These are phyloP conservation scores for Stenchaetothrips biformis DNA, from an alignment of 2,888 invertebrate genomes.

Conservation along the genomic window DNA sequence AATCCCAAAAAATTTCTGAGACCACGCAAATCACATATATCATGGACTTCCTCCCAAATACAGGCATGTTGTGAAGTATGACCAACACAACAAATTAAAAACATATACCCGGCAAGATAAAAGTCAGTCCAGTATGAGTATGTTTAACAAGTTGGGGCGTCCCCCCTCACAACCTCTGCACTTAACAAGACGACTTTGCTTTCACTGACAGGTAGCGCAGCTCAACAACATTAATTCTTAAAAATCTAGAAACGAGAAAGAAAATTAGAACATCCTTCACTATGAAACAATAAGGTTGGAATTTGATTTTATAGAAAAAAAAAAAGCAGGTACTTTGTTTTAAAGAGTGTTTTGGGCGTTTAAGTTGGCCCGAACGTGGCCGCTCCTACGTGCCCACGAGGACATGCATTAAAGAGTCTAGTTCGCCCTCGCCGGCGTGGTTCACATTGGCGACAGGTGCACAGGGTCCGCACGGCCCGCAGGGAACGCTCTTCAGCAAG, in stretches of 20 bases:
- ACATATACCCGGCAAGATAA: not conserved
- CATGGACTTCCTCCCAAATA: not conserved
- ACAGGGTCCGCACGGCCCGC: slow-evolving; percentile 41
- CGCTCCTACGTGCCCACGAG: slow-evolving; percentile 51
- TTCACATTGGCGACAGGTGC: slow-evolving; percentile 35
- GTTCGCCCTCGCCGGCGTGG: slow-evolving; percentile 44
- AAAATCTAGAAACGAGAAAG: slow-evolving; percentile 14
- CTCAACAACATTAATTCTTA: slow-evolving; percentile 13
- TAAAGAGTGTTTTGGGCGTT: not conserved
- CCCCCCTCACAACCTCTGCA: slow-evolving; percentile 7
- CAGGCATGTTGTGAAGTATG: not conserved
- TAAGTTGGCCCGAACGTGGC: too few species aligned
- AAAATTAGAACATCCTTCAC: slow-evolving; percentile 4
- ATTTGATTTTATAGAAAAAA: slow-evolving; percentile 19
- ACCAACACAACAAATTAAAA: slow-evolving; percentile 7
- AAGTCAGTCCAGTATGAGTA: slow-evolving; percentile 21
- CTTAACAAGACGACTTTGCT: not conserved
- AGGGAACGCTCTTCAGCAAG: slow-evolving; percentile 48
- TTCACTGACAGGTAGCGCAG: slow-evolving; percentile 8
- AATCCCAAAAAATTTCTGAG: not conserved
- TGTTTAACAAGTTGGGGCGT: slow-evolving; percentile 10
- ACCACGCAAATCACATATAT: not conserved
- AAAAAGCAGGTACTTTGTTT: slow-evolving; percentile 23
- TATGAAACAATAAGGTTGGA: slow-evolving; percentile 13
- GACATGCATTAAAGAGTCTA: slow-evolving; percentile 55